Evolutionary conservation across 2,797 vertebrate species (phyloP), one percentile per base, ranked within the genome.

Genomic region (Acanthurus leucopareius): DNA sequence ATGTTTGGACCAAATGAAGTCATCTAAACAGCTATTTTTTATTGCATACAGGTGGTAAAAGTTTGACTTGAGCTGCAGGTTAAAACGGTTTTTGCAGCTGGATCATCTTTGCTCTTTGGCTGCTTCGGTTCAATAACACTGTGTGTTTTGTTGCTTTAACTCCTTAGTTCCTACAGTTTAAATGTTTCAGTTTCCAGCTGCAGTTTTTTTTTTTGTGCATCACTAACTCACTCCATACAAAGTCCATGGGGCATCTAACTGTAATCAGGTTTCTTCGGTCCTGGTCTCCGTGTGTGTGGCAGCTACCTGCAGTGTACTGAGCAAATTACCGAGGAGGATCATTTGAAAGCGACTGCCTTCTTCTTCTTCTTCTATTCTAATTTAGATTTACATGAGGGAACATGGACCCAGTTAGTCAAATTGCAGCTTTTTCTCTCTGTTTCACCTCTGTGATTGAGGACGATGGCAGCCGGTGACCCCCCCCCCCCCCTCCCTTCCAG

Each of bases 371-470:
- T 25, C 25, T 25, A 3, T 73, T 79, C 49, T 63, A 51, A 44
- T 53, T 81, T 51, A 82, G 69, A 69, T 51, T 22, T 68, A 45
- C 25, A 7, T 51, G 7, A 67, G 75, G 72, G 44, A 58, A 73
- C 61, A 42, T 20, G 44, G 59, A 59, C 53, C 73, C 52, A 53
- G 47, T 86, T 73, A 65, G 75, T 77, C 73, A 79, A 76, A 75
- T 67, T 71, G 52, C 59, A 79, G 70, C 52, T 25, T 72, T 79
- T 59, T 81, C 63, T 62, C 60, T 75, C 52, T 77, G 73, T 64
- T 85, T 63, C 38, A 58, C 35, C 73, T 84, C 66, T 69, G 51
- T 53, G 52, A 3, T 69, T 40, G 45, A 67, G 51, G 57, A 70
- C 72, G 52, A 84, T 52, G 52, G 67, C 59, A 69, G 47, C 35